phyloP scores from a whole-genome alignment of 2,888 invertebrate species.

The Gordius sp. region DNA sequence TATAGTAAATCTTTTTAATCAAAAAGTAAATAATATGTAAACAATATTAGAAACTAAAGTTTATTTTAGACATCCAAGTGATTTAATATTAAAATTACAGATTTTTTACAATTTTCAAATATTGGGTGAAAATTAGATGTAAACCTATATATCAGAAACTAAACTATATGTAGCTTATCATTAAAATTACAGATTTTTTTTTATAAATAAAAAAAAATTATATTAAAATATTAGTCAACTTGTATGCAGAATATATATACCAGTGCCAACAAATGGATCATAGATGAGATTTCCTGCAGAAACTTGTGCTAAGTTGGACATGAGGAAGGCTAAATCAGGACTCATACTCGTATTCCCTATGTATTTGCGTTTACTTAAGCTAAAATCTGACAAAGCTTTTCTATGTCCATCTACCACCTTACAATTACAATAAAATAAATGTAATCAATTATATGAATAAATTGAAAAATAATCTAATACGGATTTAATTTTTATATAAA shows the following conservation, averaged over 20 bases:
- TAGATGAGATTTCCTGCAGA: slow-evolving; percentile 44
- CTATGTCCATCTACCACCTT: neutral
- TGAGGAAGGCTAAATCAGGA: slow-evolving; percentile 62
- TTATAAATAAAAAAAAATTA: slow-evolving; percentile 7
- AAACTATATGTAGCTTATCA: too few species aligned
- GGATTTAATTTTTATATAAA: neutral
- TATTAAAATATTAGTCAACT: slow-evolving; percentile 19
- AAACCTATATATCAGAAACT: too few species aligned
- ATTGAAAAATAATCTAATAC: neutral
- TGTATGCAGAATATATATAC: slow-evolving; percentile 26
- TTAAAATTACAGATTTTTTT: neutral
- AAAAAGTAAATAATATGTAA: too few species aligned
- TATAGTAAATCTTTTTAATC: too few species aligned
- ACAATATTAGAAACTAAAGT: too few species aligned
- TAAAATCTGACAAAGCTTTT: neutral
- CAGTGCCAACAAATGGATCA: slow-evolving; percentile 74
- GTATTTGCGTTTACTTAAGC: slow-evolving; percentile 42
- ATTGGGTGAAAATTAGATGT: too few species aligned
- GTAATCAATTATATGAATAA: neutral
- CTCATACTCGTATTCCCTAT: slow-evolving; percentile 99
- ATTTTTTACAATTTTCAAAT: too few species aligned
- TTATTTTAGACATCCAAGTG: too few species aligned
- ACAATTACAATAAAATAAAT: neutral
- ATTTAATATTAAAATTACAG: too few species aligned
- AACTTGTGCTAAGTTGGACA: slow-evolving; percentile 73